Percentiles rank a stretch among this genome's conserved stretches.
Evolutionary conservation across 2,797 vertebrate genomes (phyloP).

Genomic region (Urosaurus nigricauda): DNA sequence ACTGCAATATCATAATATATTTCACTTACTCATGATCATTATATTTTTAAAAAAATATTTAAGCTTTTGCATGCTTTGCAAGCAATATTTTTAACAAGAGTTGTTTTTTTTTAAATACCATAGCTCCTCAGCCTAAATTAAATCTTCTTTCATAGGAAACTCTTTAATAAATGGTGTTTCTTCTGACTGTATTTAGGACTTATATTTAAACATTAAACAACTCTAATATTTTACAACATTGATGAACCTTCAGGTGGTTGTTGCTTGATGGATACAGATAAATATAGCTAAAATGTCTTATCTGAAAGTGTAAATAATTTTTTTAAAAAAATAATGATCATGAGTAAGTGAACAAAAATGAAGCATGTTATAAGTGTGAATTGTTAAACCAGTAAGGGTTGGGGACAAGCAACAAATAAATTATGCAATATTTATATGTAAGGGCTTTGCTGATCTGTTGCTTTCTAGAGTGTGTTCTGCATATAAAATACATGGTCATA

Average conservation of each 20-base stretch:
- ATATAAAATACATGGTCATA: slow-evolving; percentile 18
- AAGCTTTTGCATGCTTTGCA: no score
- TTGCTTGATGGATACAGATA: not conserved
- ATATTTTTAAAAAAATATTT: no score
- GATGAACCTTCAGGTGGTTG: not conserved
- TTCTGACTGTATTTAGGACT: not conserved
- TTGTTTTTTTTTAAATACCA: no score
- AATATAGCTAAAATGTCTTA: not conserved
- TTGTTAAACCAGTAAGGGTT: not conserved
- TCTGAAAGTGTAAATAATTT: not conserved
- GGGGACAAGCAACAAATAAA: not conserved
- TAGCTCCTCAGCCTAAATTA: no score
- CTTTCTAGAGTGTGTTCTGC: not conserved
- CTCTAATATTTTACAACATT: not conserved
- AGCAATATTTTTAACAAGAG: no score
- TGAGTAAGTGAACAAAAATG: not conserved
- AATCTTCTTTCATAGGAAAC: not conserved
- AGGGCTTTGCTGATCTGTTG: not conserved
- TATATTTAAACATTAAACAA: not conserved
- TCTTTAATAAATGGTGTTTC: not conserved
- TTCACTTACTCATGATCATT: no score
- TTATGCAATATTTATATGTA: not conserved
- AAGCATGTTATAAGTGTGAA: not conserved
- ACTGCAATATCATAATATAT: no score
- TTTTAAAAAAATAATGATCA: not conserved